Evolutionary conservation across 2,797 vertebrate species (phyloP).

Genomic region (Adrianichthys oophorus): DNA sequence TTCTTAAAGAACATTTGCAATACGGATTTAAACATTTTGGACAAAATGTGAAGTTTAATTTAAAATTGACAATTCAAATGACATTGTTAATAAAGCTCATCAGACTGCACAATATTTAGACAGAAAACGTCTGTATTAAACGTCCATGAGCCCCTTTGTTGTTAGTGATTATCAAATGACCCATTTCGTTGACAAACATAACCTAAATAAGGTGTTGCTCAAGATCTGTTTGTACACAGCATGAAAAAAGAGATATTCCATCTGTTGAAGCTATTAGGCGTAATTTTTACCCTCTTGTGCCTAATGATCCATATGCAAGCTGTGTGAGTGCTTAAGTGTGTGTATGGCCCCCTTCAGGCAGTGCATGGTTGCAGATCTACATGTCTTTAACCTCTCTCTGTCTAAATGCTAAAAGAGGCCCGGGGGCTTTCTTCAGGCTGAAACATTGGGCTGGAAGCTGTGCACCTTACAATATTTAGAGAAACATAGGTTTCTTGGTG

Average conservation of each 20-base stretch:
- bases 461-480: slow-evolving; percentile 65
- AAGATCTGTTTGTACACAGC: slow-evolving; percentile 73
- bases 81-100: slow-evolving; percentile 24
- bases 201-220: slow-evolving; percentile 73
- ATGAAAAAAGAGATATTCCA: slow-evolving; percentile 89
- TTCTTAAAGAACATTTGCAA: slow-evolving; percentile 2
- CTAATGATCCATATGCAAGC: slow-evolving; percentile 92
- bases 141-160: slow-evolving; percentile 45
- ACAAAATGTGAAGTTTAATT: not conserved
- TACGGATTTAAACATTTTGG: not conserved
- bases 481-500: slow-evolving; percentile 49
- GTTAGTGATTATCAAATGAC: slow-evolving; percentile 69
- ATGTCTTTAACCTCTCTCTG: slow-evolving; percentile 80
- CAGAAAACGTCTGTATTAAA: slow-evolving; percentile 58
- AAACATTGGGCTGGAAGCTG: slow-evolving; percentile 72
- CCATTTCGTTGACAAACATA: slow-evolving; percentile 68
- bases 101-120: slow-evolving; percentile 60
- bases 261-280: slow-evolving; percentile 94
- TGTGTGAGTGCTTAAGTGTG: slow-evolving; percentile 82
- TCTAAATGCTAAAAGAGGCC: slow-evolving; percentile 79
- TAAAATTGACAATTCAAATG: slow-evolving; percentile 13
- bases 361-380: slow-evolving; percentile 78
- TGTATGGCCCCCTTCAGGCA: slow-evolving; percentile 80
- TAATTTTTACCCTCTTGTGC: slow-evolving; percentile 91
- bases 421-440: slow-evolving; percentile 68